phyloP scores from a whole-genome alignment of 2,797 vertebrate genomes.

The Gorsachius magnificus region DNA sequence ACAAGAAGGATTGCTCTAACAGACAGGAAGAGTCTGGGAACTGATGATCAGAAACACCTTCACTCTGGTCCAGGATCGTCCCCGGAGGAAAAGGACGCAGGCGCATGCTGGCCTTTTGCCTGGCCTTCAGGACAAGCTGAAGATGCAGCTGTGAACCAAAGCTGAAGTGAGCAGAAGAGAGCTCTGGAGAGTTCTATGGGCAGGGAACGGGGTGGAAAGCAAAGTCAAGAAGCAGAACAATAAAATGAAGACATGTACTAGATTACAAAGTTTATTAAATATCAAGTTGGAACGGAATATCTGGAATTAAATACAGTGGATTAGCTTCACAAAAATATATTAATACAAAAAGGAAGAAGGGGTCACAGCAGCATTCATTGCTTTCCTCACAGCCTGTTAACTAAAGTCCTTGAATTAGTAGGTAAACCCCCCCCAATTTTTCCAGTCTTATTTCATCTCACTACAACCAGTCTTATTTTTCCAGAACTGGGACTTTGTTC shows the following conservation, averaged over 20 bases:
- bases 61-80: neutral
- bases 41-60: neutral
- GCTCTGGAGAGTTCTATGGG: neutral
- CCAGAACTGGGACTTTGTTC: neutral
- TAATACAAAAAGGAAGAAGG: neutral
- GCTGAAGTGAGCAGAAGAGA: neutral
- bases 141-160: neutral
- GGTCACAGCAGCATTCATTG: neutral
- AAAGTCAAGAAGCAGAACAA: neutral
- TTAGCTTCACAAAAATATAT: neutral
- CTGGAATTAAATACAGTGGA: neutral
- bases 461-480: neutral
- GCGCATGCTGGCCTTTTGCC: accelerated
- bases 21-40: neutral
- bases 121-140: neutral
- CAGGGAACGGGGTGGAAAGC: neutral
- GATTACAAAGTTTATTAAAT: conserved; percentile 27
- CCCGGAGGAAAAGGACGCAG: neutral
- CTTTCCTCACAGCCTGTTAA: neutral
- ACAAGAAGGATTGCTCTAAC: neutral
- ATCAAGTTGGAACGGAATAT: neutral
- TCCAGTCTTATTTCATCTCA: neutral
- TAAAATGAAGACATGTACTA: neutral
- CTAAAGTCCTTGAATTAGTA: neutral
- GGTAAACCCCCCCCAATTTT: neutral